Evolutionary conservation across 2,113 vertebrate species (phyloP), one percentile per base, ranked within the genome.

Genomic region (Phainopepla nitens): DNA sequence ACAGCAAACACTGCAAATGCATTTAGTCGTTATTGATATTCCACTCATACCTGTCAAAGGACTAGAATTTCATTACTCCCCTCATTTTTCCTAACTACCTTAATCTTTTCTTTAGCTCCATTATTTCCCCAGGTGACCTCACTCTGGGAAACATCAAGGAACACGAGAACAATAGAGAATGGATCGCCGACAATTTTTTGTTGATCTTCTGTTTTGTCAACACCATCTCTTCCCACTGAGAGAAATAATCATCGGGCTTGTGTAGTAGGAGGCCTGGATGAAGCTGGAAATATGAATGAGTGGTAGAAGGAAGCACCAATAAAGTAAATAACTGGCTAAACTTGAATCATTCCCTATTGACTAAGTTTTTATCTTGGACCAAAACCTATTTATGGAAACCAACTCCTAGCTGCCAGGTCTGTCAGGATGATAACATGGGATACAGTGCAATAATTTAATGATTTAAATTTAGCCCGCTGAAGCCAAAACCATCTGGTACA

Each of bases 401-500:
- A 71, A 21, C 47, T 93, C 87, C 39, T 69, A 25, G 15, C 31
- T 95, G 73, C 57, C 64, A 69, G 70, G 70, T 89, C 86, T 87
- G 45, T 89, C 71, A 70, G 87, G 72, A 31, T 33, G 53, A 45
- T 57, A 84, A 85, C 27, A 17, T 21, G 36, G 73, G 89, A 83
- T 75, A 79, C 57, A 56, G 35, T 58, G 58, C 73, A 93, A 89
- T 89, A 92, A 96, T 89, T 88, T 92, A 82, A 86, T 84, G 69
- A 92, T 90, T 94, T 94, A 87, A 94, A 96, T 93, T 94, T 95
- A 94, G 57, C 47, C 81, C 64, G 87, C 27, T 72, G 62, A 57
- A 96, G 58, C 69, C 82, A 75, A 95, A 97, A 91, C 53, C 86
- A 93, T 95, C 87, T 96, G 91, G 95, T 54, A 36, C 80, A 93